These are phyloP conservation scores for Himantopus leucocephalus DNA, from an alignment of 2,113 vertebrate genomes.

Conservation along the genomic window DNA sequence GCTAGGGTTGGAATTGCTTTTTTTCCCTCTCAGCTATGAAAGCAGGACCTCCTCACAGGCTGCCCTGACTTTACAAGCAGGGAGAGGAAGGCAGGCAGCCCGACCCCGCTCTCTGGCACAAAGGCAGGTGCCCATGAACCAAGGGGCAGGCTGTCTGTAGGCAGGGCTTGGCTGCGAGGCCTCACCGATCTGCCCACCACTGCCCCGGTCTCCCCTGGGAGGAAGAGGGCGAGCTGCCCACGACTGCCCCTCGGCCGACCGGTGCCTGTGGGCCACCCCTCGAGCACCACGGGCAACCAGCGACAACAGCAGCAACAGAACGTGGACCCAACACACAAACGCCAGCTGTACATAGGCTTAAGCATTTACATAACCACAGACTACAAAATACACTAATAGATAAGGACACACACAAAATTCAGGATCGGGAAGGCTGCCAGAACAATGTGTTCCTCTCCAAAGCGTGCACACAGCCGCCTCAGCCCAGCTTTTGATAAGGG, in stretches of 20 bases:
- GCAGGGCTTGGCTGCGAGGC: not conserved
- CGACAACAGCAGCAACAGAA: not conserved
- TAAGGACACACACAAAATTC: not conserved
- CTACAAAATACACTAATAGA: not conserved
- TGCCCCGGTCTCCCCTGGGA: accelerated
- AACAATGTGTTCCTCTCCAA: not conserved
- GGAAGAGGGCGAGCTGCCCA: not conserved
- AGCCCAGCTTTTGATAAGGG: not conserved
- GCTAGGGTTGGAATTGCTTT: not conserved
- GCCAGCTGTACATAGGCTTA: accelerated
- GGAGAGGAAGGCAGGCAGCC: not conserved
- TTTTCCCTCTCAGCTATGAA: not conserved
- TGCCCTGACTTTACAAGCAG: not conserved
- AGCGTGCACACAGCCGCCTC: not conserved
- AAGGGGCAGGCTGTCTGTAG: not conserved
- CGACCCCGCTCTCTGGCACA: accelerated
- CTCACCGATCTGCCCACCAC: accelerated
- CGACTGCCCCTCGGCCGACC: not conserved
- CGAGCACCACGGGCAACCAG: not conserved
- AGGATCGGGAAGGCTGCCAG: not conserved
- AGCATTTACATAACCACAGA: not conserved
- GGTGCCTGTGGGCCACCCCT: not conserved
- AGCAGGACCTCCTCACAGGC: not conserved
- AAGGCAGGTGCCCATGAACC: not conserved
- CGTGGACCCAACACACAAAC: accelerated